Conservation (phyloP, 2,888 invertebrate species). For the Chymomyza procnemis region DNA sequence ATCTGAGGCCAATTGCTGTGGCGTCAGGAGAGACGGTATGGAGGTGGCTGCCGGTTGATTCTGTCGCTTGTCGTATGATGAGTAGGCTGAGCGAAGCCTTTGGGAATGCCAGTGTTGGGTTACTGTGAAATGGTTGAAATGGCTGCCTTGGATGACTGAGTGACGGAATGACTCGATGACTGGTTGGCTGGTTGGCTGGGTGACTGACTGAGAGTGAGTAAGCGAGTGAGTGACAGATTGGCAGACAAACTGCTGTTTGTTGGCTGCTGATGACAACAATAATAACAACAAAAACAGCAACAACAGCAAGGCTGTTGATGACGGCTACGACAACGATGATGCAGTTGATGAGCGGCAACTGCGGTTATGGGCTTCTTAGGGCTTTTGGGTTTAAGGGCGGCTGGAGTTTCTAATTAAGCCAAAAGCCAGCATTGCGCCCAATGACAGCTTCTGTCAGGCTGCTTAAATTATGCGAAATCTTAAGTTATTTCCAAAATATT, state of each 20-base stretch:
- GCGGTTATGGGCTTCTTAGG: neutral
- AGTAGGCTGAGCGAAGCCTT: constrained; percentile 54
- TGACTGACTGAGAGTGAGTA: neutral
- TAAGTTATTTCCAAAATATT: constrained; percentile 65
- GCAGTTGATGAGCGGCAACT: constrained; percentile 34
- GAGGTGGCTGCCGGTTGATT: constrained; percentile 24
- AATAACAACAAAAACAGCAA: neutral
- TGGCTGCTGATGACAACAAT: neutral
- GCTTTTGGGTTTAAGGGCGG: neutral
- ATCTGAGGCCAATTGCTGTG: neutral
- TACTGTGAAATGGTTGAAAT: neutral
- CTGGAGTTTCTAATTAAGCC: constrained; percentile 67
- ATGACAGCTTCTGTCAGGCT: constrained; percentile 60
- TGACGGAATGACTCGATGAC: neutral
- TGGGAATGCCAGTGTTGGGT: constrained; percentile 43
- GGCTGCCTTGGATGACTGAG: neutral
- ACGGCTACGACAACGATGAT: constrained; percentile 3
- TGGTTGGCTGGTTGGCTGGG: no score
- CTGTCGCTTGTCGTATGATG: neutral
- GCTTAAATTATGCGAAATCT: constrained; percentile 71
- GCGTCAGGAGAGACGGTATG: neutral
- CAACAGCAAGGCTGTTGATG: neutral
- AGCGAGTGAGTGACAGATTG: neutral
- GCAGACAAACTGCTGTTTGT: neutral
- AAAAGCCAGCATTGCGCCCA: constrained; percentile 24